These are phyloP conservation scores for Tetramorium alpestre DNA, from an alignment of 1,140 invertebrate genomes.

Conservation along the genomic window DNA sequence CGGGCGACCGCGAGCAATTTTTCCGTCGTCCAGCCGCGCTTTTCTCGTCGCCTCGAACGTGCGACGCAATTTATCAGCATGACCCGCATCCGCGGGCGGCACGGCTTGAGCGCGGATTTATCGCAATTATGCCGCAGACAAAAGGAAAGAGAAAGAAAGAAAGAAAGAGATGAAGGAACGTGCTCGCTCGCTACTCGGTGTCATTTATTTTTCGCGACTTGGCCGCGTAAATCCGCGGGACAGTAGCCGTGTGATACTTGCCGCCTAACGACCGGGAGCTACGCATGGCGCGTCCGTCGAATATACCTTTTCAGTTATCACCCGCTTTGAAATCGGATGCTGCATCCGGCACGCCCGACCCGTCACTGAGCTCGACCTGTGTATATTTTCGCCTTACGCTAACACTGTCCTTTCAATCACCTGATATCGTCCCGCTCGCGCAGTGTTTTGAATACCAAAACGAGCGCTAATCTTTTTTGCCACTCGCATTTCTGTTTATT, in stretches of 20 bases:
- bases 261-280: constrained; percentile 17
- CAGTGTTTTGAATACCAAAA: not conserved
- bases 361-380: not conserved
- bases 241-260: not conserved
- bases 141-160: not conserved
- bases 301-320: constrained; percentile 23
- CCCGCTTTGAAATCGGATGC: constrained; percentile 37
- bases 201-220: constrained; percentile 57
- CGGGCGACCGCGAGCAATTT: constrained; percentile 28
- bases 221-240: constrained; percentile 12
- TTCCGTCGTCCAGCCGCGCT: constrained; percentile 37
- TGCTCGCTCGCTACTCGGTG: constrained; percentile 47
- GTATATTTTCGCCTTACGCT: constrained; percentile 30
- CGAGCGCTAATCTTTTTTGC: constrained; percentile 4
- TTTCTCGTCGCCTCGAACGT: constrained; percentile 59
- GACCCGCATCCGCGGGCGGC: constrained; percentile 54
- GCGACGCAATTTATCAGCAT: constrained; percentile 60
- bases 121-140: constrained; percentile 51
- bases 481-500: not conserved
- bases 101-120: constrained; percentile 51
- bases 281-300: not conserved
- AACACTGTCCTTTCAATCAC: constrained; percentile 30
- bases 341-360: not conserved
- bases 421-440: not conserved
- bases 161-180: not conserved